Conservation (phyloP, 2,888 invertebrate species). For the Dryadula phaetusa region DNA sequence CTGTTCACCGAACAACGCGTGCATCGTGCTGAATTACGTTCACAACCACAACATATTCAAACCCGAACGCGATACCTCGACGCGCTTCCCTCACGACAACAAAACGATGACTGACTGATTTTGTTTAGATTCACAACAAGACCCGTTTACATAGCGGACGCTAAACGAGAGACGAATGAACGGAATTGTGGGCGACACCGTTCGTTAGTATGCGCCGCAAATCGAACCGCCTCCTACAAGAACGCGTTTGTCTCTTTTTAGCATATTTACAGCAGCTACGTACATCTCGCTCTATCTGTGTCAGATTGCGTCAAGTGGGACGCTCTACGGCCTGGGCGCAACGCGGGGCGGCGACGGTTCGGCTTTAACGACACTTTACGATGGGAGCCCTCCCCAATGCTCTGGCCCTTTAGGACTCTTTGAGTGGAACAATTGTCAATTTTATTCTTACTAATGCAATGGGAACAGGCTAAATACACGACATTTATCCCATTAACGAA, state of each 20-base stretch:
- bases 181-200: conserved; percentile 70
- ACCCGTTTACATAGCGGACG: conserved; percentile 90
- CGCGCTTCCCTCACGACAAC: conserved; percentile 76
- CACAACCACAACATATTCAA: conserved; percentile 72
- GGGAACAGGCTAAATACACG: conserved; percentile 37
- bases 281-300: conserved; percentile 42
- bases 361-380: conserved; percentile 54
- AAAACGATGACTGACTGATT: conserved; percentile 87
- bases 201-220: conserved; percentile 48
- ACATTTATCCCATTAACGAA: conserved; percentile 22
- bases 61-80: conserved; percentile 66
- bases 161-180: conserved; percentile 81
- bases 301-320: conserved; percentile 40
- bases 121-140: conserved; percentile 94
- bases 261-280: conserved; percentile 22
- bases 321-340: conserved; percentile 55
- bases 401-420: conserved; percentile 60
- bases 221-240: conserved; percentile 59
- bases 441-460: conserved; percentile 44
- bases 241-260: conserved; percentile 44
- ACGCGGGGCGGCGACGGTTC: conserved; percentile 55
- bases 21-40: conserved; percentile 86
- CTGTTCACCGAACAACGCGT: conserved; percentile 96
- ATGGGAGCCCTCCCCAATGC: conserved; percentile 58
- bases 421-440: conserved; percentile 61